Evolutionary conservation across 1,140 invertebrate genomes (phyloP).

Genomic region (Bombus turneri): DNA sequence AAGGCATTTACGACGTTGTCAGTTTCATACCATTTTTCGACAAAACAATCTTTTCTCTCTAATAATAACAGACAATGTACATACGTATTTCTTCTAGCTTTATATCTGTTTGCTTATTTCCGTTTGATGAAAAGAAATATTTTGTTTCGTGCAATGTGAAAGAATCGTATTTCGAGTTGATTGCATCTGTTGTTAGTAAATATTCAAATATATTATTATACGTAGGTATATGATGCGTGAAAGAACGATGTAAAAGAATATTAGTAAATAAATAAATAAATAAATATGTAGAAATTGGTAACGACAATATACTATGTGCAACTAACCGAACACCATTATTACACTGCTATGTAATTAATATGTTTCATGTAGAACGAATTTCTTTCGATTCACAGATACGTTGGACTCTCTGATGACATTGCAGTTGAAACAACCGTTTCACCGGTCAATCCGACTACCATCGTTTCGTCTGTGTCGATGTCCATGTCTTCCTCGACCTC

Average conservation of each 20-base stretch:
- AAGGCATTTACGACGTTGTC: not conserved
- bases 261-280: too few relatives aligned
- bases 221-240: too few relatives aligned
- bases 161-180: not conserved
- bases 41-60: too few relatives aligned
- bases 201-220: too few relatives aligned
- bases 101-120: too few relatives aligned
- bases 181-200: too few relatives aligned
- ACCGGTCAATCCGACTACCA: constrained; percentile 67
- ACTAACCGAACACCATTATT: not conserved
- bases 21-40: too few relatives aligned
- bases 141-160: not conserved
- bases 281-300: too few relatives aligned
- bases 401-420: constrained; percentile 68
- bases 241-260: too few relatives aligned
- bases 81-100: too few relatives aligned
- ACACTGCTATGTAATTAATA: not conserved
- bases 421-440: constrained; percentile 73
- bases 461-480: constrained; percentile 69
- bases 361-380: not conserved
- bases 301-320: too few relatives aligned
- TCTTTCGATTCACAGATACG: constrained; percentile 34
- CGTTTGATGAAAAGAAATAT: not conserved
- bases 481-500: constrained; percentile 71
- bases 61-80: too few relatives aligned